These are phyloP conservation scores for Phyllotreta striolata DNA, from an alignment of 2,888 invertebrate genomes.

Conservation along the genomic window DNA sequence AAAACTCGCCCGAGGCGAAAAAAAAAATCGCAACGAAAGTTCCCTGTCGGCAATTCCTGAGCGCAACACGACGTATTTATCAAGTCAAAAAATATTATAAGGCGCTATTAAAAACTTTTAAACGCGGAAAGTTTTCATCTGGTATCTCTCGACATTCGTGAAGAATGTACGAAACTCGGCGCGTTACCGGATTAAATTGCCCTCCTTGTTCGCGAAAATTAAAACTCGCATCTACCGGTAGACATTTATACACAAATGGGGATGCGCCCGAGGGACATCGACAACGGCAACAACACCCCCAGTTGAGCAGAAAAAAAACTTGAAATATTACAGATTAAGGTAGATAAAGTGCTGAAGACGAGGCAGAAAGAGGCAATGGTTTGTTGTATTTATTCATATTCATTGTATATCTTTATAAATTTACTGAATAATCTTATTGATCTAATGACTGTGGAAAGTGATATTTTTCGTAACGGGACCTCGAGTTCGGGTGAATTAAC, in stretches of 20 bases:
- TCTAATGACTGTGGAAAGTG: too few relatives aligned
- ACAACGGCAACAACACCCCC: slow-evolving; percentile 1
- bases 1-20: background rate
- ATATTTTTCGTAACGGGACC: too few relatives aligned
- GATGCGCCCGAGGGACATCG: slow-evolving; percentile 12
- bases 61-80: slow-evolving; percentile 36
- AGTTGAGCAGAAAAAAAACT: background rate
- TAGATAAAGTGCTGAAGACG: background rate
- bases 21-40: slow-evolving; percentile 33
- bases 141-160: slow-evolving; percentile 30
- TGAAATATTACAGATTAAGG: background rate
- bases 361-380: background rate
- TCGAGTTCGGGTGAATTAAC: too few relatives aligned
- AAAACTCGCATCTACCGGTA: slow-evolving; percentile 40
- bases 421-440: too few relatives aligned
- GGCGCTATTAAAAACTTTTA: slow-evolving; percentile 40
- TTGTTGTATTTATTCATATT: too few relatives aligned
- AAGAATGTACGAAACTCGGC: slow-evolving; percentile 38
- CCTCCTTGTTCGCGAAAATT: slow-evolving; percentile 41
- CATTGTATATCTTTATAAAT: too few relatives aligned
- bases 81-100: slow-evolving; percentile 38
- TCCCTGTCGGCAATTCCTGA: slow-evolving; percentile 22
- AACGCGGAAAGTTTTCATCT: slow-evolving; percentile 40
- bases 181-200: slow-evolving; percentile 42
- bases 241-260: slow-evolving; percentile 19